A percentile compares a stretch with the other conserved stretches of the same genome.
Evolutionary conservation across 1,140 invertebrate species (phyloP).

Genomic region (Trachelipus rathkii): DNA sequence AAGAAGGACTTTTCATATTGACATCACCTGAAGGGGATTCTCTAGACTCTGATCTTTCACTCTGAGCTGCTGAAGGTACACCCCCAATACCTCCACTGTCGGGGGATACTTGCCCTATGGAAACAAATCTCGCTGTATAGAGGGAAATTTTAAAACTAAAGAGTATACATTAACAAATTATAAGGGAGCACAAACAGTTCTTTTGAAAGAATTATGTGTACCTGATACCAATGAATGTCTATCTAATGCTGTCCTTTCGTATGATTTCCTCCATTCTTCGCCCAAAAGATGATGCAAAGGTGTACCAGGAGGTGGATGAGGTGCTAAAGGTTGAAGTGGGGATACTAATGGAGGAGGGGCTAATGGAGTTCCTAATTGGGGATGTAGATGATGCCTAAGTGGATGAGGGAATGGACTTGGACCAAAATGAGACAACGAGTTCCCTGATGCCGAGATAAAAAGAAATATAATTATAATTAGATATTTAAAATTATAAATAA

Average conservation of each 20-base stretch:
- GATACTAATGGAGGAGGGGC: slow-evolving; percentile 52
- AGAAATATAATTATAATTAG: not conserved
- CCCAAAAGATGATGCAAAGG: slow-evolving; percentile 52
- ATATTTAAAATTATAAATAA: not conserved
- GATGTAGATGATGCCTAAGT: slow-evolving; percentile 53
- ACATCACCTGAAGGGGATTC: slow-evolving; percentile 46
- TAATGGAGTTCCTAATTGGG: slow-evolving; percentile 49
- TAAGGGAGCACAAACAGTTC: not conserved
- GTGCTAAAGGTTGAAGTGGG: slow-evolving; percentile 48
- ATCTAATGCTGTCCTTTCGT: slow-evolving; percentile 37
- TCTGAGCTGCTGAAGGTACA: slow-evolving; percentile 13
- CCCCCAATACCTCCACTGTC: slow-evolving; percentile 34
- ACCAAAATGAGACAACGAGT: slow-evolving; percentile 4
- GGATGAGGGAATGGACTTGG: slow-evolving; percentile 48
- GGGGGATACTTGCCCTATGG: slow-evolving; percentile 40
- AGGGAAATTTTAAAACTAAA: not conserved
- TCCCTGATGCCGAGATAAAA: not conserved
- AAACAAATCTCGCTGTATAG: too few relatives aligned
- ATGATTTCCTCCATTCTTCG: slow-evolving; percentile 40
- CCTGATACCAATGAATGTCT: slow-evolving; percentile 37
- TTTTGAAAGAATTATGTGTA: slow-evolving; percentile 13
- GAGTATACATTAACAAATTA: not conserved
- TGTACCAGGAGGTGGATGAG: slow-evolving; percentile 44
- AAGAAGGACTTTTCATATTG: slow-evolving; percentile 64
- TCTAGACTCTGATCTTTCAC: slow-evolving; percentile 38